Conservation (phyloP, 1,140 invertebrate genomes). For the Chlorops oryzae region DNA sequence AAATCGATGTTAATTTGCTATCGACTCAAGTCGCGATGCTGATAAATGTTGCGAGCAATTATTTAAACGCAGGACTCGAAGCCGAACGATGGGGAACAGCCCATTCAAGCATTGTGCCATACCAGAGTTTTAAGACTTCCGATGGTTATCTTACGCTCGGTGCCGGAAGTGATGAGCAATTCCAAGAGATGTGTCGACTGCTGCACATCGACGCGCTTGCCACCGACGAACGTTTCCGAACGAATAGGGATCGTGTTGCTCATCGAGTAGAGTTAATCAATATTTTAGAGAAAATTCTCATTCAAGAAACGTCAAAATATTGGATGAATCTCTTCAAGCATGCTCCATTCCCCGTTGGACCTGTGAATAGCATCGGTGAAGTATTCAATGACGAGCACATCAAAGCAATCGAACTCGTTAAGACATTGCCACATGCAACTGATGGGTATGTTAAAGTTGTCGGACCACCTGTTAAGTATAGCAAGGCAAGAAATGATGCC, state of each 20-base stretch:
- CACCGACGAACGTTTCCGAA: constrained; percentile 60
- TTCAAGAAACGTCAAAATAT: constrained; percentile 62
- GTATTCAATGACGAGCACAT: constrained; percentile 87
- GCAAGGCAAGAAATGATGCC: constrained; percentile 61
- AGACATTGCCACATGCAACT: constrained; percentile 66
- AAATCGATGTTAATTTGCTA: constrained; percentile 90
- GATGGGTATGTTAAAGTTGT: constrained; percentile 72
- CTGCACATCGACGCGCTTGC: constrained; percentile 59
- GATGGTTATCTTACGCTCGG: constrained; percentile 82
- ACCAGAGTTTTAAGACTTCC: constrained; percentile 77
- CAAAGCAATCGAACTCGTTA: constrained; percentile 65
- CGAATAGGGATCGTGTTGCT: constrained; percentile 68
- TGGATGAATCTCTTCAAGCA: constrained; percentile 72
- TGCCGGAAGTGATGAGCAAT: constrained; percentile 74
- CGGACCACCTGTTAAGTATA: constrained; percentile 79
- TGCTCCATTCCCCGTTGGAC: constrained; percentile 78
- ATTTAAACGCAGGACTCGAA: constrained; percentile 78
- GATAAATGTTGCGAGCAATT: constrained; percentile 86
- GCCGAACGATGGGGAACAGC: constrained; percentile 78
- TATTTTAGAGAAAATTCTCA: constrained; percentile 60
- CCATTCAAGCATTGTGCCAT: constrained; percentile 92
- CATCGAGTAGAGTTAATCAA: constrained; percentile 66
- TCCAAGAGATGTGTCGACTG: constrained; percentile 60
- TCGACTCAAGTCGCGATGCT: constrained; percentile 85
- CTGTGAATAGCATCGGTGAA: constrained; percentile 78